Evolutionary conservation across 2,113 vertebrate species (phyloP), one percentile per base, ranked within the genome.

Genomic region (Pterocles burchelli): DNA sequence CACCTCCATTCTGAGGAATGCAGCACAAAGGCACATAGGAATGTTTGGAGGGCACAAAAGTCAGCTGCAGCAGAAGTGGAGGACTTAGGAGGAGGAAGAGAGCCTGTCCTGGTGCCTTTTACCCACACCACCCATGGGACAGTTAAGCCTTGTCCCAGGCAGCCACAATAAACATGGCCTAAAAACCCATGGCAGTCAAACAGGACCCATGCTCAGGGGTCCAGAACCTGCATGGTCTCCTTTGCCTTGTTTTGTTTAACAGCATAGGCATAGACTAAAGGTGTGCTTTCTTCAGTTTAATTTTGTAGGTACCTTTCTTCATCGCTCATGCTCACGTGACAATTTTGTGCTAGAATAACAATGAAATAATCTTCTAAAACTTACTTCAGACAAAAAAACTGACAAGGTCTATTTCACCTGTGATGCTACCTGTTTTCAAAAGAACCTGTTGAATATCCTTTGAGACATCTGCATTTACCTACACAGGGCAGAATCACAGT

Each of bases 251-350:
- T 85, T 57, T 38, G 10, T 57, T 68, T 34, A 70, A 17, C 54
- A 66, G 29, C 18, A 22, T 6, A 65, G 24, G 20, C 9, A 13
- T 25, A 36, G 13, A 20, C 26, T 48, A 61, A 68, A 15, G 4
- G 7, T 36, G 29, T 6, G 1, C 9, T 4, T 80, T 74, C 41
- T 17, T 41, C 11, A 70, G 25, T 43, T 88, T 73, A 24, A 41
- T 36, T 87, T 55, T 62, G 11, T 58, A 73, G 14, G 10, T 33
- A 58, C 3, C 4, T 59, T 68, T 33, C 34, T 34, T 19, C 28
- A 22, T 68, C 29, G 9, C 20, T 65, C 0, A 0, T 61, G 29
- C 29, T 72, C 3, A 9, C 1, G 2, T 43, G 29, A 63, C 7
- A 51, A 19, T 59, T 75, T 75, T 49, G 33, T 31, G 14, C 3